Conservation (phyloP, 2,888 invertebrate species). For the Drepanosiphum platanoidis region DNA sequence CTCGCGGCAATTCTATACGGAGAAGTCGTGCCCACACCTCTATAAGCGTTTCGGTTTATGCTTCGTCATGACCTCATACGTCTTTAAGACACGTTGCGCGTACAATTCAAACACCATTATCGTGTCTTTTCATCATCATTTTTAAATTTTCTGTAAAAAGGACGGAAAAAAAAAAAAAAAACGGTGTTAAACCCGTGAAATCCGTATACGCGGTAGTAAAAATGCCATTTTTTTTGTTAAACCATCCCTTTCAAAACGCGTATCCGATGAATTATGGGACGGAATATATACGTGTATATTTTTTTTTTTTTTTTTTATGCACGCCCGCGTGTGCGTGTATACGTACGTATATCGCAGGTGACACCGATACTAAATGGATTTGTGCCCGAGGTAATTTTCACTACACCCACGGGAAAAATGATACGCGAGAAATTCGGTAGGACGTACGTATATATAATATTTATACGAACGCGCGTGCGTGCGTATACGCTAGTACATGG, state of each 20-base stretch:
- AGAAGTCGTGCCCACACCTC: conserved; percentile 61
- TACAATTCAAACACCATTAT: conserved; percentile 62
- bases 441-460: not conserved
- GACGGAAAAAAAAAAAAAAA: conserved; percentile 9
- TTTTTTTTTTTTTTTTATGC: conserved; percentile 21
- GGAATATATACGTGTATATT: conserved; percentile 39
- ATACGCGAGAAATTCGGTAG: conserved; percentile 50
- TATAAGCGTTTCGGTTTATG: conserved; percentile 62
- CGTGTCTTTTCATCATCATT: conserved; percentile 61
- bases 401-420: conserved; percentile 56
- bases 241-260: conserved; percentile 59
- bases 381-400: conserved; percentile 58
- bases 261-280: conserved; percentile 59
- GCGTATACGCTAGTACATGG: not conserved
- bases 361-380: conserved; percentile 62
- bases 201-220: conserved; percentile 46
- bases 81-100: conserved; percentile 59
- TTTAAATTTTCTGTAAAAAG: conserved; percentile 60
- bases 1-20: conserved; percentile 4
- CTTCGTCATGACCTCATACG: conserved; percentile 60
- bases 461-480: not conserved
- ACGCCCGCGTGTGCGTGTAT: not conserved
- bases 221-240: conserved; percentile 47
- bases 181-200: conserved; percentile 57
- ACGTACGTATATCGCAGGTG: conserved; percentile 44